These are phyloP conservation scores for Elegia similella DNA, from an alignment of 2,888 invertebrate genomes.

Conservation along the genomic window DNA sequence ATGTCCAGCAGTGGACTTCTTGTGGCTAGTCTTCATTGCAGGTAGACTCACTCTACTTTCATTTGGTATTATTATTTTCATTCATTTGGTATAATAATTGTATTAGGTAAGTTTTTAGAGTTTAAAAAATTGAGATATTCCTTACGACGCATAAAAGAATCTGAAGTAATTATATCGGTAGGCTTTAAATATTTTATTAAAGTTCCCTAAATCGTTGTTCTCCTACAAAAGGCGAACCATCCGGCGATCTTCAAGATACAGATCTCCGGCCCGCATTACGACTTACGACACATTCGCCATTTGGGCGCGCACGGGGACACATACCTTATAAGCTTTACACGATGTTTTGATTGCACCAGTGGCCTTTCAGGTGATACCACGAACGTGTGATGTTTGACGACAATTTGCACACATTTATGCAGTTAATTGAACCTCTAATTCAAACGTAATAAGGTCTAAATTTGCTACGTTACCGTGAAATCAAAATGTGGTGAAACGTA, in stretches of 20 bases:
- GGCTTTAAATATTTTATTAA: background rate
- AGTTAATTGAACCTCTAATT: conserved; percentile 28
- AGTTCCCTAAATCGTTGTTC: background rate
- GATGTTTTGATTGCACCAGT: conserved; percentile 68
- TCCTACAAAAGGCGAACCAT: background rate
- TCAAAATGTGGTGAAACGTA: conserved; percentile 24
- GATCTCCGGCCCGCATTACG: background rate
- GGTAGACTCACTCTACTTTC: no score
- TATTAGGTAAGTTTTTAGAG: no score
- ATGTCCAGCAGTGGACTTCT: no score
- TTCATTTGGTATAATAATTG: no score
- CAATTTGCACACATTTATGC: conserved; percentile 25
- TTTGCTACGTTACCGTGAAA: background rate
- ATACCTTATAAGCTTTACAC: conserved; percentile 45
- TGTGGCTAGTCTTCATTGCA: no score
- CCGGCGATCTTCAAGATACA: background rate
- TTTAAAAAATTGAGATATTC: no score
- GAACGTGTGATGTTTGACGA: conserved; percentile 40
- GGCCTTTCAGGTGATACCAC: conserved; percentile 40
- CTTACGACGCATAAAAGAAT: no score
- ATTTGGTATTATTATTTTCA: no score
- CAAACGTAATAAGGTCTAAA: conserved; percentile 20
- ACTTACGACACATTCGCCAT: background rate
- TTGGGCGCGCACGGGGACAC: background rate
- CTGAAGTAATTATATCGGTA: no score